phyloP scores from a whole-genome alignment of 2,888 invertebrate species.

The Luperina testacea region DNA sequence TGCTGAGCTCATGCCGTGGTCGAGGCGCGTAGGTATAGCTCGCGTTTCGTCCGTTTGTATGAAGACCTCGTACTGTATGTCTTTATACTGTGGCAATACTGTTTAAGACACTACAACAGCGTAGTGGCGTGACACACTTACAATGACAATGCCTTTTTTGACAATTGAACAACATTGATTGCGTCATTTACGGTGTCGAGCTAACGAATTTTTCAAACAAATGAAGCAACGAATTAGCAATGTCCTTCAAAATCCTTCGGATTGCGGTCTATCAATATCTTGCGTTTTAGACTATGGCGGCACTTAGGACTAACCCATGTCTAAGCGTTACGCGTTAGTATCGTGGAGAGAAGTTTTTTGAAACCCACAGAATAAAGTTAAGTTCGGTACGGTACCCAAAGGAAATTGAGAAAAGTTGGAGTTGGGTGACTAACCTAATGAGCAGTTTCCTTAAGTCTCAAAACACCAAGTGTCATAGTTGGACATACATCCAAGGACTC shows the following conservation, averaged over 20 bases:
- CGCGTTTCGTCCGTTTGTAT: too few relatives aligned
- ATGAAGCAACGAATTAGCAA: background rate
- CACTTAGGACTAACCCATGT: too few relatives aligned
- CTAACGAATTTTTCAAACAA: background rate
- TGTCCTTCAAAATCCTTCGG: background rate
- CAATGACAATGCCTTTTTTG: background rate
- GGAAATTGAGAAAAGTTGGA: background rate
- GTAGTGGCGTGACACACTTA: background rate
- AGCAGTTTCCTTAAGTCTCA: background rate
- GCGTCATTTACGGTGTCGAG: background rate
- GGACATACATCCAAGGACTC: background rate
- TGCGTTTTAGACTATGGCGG: background rate
- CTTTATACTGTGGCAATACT: too few relatives aligned
- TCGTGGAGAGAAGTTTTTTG: background rate
- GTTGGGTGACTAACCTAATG: background rate
- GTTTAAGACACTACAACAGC: background rate
- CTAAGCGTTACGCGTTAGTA: background rate
- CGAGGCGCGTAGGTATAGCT: too few relatives aligned
- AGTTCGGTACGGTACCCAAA: background rate
- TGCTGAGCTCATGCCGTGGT: too few relatives aligned
- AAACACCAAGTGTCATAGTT: background rate
- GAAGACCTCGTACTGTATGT: too few relatives aligned
- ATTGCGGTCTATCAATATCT: background rate
- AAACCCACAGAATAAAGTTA: background rate
- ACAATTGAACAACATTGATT: background rate